Evolutionary conservation across 1,140 invertebrate genomes (phyloP), one percentile per base, ranked within the genome.

Genomic region (Halotydeus destructor): DNA sequence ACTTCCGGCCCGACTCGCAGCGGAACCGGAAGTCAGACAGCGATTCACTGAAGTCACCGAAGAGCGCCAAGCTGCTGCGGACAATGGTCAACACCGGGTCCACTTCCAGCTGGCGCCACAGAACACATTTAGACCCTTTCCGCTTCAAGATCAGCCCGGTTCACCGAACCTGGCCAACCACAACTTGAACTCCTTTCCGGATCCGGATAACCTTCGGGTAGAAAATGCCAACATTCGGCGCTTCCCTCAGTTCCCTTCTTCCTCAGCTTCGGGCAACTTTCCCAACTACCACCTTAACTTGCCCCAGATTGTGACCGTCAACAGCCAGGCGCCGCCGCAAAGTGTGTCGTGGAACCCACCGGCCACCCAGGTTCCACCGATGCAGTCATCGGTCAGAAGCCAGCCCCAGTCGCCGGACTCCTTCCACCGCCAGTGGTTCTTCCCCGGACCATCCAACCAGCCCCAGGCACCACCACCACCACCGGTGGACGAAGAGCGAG

Each of bases 271-370:
- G n/a, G 27, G 19, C 24, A n/a, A 41, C 19, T 27, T 24, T 23
- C 23, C 42, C 33, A 14, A 5, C 5, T 14, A 6, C 33, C 14
- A 19, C 33, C 33, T 9, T 19, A 34, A 31, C 14, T 44, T 11
- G 38, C 38, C 11, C 38, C 42, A 5, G 42, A n/a, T 44, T 4
- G 9, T 44, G 21, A 44, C 34, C 19, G 42, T 33, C 18, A 9
- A 33, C 6, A 37, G 31, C 23, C 23, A 26, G 25, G 28, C 6
- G 23, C 42, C 42, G 1, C 31, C 36, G 3, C 42, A 44, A 22
- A 25, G n/a, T 18, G 42, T 44, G 5, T 38, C 34, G 18, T 44
- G 42, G 42, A 44, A 44, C 38, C 42, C 42, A n/a, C 42, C 42
- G 19, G 34, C 42, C 19, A 44, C 42, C 2, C 21, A 24, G 25